Conservation (phyloP, 2,113 vertebrate genomes). For the Platanista minor region DNA sequence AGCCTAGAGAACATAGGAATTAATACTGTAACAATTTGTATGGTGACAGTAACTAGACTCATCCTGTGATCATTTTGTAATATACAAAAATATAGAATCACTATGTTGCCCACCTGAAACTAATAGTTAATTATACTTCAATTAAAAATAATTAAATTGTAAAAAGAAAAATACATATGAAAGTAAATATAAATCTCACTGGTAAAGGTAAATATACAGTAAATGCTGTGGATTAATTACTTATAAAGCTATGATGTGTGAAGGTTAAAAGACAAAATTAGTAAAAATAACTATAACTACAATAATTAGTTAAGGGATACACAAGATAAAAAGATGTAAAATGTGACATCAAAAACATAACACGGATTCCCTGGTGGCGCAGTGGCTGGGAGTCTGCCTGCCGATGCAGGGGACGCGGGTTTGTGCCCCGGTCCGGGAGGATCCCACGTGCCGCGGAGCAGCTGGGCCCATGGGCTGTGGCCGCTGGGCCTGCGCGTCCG, state of each 20-base stretch:
- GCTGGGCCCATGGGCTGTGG: too few relatives aligned
- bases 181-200: neutral
- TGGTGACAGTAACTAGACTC: neutral
- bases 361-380: too few relatives aligned
- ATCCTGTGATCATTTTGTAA: neutral
- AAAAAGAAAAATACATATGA: neutral
- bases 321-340: neutral
- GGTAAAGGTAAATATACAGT: neutral
- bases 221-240: neutral
- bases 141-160: neutral
- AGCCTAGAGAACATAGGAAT: neutral
- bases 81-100: neutral
- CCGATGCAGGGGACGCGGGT: too few relatives aligned
- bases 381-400: too few relatives aligned
- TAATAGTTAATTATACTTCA: neutral
- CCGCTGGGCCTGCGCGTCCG: too few relatives aligned
- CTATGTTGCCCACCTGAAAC: neutral
- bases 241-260: neutral
- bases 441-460: too few relatives aligned
- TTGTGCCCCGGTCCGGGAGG: too few relatives aligned
- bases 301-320: neutral
- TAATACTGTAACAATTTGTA: neutral
- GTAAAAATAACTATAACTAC: neutral
- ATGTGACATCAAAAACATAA: neutral
- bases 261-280: neutral